phyloP scores from a whole-genome alignment of 2,113 vertebrate genomes.

The Psittacara wagleri region DNA sequence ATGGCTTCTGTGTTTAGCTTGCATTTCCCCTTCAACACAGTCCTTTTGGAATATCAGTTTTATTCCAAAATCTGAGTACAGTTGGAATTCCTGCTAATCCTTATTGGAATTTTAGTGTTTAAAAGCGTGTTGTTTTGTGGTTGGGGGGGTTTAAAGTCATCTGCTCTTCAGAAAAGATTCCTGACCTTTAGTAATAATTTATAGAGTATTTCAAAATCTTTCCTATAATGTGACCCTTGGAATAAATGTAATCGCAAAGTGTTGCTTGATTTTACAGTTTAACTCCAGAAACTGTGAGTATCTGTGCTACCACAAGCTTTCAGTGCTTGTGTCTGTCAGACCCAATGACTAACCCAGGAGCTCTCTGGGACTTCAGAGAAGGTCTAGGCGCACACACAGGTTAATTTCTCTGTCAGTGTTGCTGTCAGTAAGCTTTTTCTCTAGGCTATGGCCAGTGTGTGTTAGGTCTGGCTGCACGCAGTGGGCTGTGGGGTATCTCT shows the following conservation, averaged over 20 bases:
- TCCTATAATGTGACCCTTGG: neutral
- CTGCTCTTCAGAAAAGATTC: neutral
- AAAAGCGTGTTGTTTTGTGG: neutral
- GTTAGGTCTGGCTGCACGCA: neutral
- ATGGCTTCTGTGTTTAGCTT: neutral
- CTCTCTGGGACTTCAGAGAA: neutral
- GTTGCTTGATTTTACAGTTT: neutral
- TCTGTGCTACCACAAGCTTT: neutral
- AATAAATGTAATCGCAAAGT: neutral
- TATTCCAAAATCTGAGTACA: neutral
- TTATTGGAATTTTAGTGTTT: neutral
- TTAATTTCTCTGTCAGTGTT: neutral
- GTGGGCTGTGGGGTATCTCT: neutral
- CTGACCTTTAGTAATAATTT: neutral
- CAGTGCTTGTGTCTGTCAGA: fast-evolving
- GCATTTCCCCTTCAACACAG: neutral
- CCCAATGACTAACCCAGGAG: neutral
- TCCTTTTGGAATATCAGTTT: neutral
- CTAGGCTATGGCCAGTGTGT: neutral
- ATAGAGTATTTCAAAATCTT: neutral
- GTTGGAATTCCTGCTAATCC: neutral
- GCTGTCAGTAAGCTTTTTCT: neutral
- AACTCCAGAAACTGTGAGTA: neutral
- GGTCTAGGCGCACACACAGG: fast-evolving
- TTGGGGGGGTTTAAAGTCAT: neutral